Evolutionary conservation across 2,888 invertebrate genomes (phyloP), one percentile per base, ranked within the genome.

Genomic region (Drosophila peninsularis): DNA sequence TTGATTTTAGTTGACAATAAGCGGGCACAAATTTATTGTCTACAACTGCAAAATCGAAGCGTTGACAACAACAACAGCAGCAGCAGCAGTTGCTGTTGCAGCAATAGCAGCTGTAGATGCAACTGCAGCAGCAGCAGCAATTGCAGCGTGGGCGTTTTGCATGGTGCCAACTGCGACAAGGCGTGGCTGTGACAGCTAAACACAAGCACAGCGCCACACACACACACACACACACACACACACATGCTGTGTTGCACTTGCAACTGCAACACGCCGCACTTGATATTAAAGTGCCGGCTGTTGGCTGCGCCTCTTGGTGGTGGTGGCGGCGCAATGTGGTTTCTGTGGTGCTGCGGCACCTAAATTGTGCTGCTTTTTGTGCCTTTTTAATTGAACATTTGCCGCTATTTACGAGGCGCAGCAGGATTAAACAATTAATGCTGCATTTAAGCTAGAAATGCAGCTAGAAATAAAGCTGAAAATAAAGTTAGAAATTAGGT

Each of bases 11-110:
- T 89, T 88, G 86, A 86, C 86, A 86, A 89, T 86, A 88, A 88
- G 87, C 87, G 83, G 84, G 75, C 86, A 76, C 88, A 89, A 86
- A 86, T 86, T 86, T 86, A 86, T 86, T 75, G 90, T 88, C 88
- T 70, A 74, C 88, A 82, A 84, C 83, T 78, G 87, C 85, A 84
- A 90, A 90, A 90, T 90, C 91, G 90, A 90, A 90, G 84, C 86
- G 83, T 74, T 85, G 86, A 80, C 86, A 88, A 77, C 89, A 70
- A 34, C 67, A 74, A 27, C 67, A 62, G 32, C 53, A 66, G 21
- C 71, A 60, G 27, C 21, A 54, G 19, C 47, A 44, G 14, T 32
- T 34, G 6, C 53, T 17, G 13, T 27, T n/a, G n/a, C 37, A 54
- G 6, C 41, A 45, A n/a, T 50, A 42, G 13, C 56, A 64, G 44